Percentiles rank a stretch among this genome's conserved stretches.
These are phyloP conservation scores for Diarsia dahlii DNA, from an alignment of 2,888 invertebrate species.

Conservation along the genomic window DNA sequence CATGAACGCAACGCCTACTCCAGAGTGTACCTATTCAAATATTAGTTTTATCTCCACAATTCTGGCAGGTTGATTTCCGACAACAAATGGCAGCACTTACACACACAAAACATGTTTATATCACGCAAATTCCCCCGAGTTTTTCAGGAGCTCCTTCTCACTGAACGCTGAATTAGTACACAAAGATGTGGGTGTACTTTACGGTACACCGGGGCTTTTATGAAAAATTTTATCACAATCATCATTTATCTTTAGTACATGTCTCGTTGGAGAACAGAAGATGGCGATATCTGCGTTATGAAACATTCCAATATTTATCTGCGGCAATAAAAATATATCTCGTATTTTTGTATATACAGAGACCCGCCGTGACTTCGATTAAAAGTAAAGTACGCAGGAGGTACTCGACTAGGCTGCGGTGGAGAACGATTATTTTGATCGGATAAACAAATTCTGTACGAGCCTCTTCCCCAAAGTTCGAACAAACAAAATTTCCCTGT, in stretches of 20 bases:
- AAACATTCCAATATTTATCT: conserved; percentile 43
- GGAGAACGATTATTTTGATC: conserved; percentile 4
- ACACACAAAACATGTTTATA: conserved; percentile 36
- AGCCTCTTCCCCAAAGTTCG: neutral
- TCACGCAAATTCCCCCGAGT: conserved; percentile 37
- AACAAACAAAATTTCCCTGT: conserved; percentile 30
- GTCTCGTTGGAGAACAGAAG: conserved; percentile 43
- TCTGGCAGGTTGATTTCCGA: conserved; percentile 31
- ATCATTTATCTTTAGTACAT: conserved; percentile 62
- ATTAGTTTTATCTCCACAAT: conserved; percentile 23
- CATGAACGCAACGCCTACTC: conserved; percentile 21
- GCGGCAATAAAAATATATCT: conserved; percentile 38
- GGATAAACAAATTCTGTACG: conserved; percentile 15
- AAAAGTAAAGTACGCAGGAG: neutral
- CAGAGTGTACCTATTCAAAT: conserved; percentile 4
- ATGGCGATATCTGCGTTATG: conserved; percentile 39
- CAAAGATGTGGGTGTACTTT: conserved; percentile 36
- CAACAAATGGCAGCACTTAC: conserved; percentile 39
- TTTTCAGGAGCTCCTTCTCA: conserved; percentile 37
- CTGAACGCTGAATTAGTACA: conserved; percentile 41
- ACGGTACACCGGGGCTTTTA: conserved; percentile 52
- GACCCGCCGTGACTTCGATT: neutral
- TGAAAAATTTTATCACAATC: conserved; percentile 61
- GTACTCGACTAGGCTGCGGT: neutral
- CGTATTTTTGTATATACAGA: conserved; percentile 9